phyloP scores from a whole-genome alignment of 2,888 invertebrate genomes.

The Petrolisthes cinctipes region DNA sequence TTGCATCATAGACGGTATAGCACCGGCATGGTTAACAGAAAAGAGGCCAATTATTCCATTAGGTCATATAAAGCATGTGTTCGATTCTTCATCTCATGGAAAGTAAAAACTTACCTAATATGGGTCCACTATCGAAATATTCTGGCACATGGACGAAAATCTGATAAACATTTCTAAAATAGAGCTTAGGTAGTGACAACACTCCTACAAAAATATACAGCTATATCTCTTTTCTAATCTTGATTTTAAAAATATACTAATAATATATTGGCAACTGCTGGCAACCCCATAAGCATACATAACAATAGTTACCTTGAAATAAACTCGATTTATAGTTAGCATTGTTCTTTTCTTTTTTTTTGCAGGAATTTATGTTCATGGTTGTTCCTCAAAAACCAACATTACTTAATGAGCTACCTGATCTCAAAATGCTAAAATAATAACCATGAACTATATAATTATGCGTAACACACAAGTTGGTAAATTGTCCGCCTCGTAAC shows the following conservation, averaged over 20 bases:
- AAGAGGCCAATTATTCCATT: neutral
- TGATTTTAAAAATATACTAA: no score
- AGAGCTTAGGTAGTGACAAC: neutral
- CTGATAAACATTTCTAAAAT: constrained; percentile 17
- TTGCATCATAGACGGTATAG: neutral
- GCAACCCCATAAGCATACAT: constrained; percentile 4
- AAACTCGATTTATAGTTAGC: neutral
- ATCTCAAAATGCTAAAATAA: neutral
- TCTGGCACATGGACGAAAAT: constrained; percentile 9
- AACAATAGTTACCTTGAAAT: constrained; percentile 7
- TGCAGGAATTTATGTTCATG: constrained; percentile 6
- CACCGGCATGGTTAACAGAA: neutral
- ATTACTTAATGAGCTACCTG: neutral
- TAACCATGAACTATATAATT: neutral
- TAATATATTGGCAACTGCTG: no score
- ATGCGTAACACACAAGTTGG: no score
- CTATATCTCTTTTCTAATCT: constrained; percentile 8
- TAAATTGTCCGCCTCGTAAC: no score
- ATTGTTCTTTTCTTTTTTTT: neutral
- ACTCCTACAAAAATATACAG: neutral
- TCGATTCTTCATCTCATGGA: neutral
- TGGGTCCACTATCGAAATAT: constrained; percentile 7
- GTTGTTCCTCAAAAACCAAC: neutral
- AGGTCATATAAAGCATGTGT: neutral
- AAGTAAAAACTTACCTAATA: no score